Percentiles rank a stretch among this genome's conserved stretches.
phyloP scores from a whole-genome alignment of 2,113 vertebrate species.

The Melierax canorus region DNA sequence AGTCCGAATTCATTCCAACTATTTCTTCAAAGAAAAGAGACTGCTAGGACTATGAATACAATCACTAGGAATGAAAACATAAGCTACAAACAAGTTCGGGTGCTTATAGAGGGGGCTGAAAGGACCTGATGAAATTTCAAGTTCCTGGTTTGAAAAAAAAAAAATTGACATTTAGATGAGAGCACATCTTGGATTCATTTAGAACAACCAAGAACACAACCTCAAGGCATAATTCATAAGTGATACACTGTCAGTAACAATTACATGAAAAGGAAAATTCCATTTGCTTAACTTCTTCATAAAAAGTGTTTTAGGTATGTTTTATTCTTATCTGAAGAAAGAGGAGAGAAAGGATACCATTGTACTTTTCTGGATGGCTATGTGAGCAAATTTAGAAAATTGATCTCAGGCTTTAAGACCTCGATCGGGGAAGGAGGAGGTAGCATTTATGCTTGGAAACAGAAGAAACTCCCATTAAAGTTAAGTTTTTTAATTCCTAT shows the following conservation, averaged over 20 bases:
- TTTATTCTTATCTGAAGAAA: background rate
- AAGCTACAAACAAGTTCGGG: background rate
- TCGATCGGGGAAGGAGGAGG: rapidly evolving
- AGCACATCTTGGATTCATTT: background rate
- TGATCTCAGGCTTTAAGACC: background rate
- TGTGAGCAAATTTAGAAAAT: background rate
- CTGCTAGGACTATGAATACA: background rate
- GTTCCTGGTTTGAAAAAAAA: background rate
- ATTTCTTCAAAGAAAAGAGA: background rate
- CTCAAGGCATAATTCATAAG: background rate
- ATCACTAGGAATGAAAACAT: background rate
- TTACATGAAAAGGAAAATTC: background rate
- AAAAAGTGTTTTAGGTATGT: background rate
- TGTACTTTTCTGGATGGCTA: background rate
- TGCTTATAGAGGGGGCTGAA: background rate
- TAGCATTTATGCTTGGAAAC: background rate
- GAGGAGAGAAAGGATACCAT: background rate
- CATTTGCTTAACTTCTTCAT: background rate
- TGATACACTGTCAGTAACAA: background rate
- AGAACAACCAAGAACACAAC: background rate
- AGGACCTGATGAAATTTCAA: background rate
- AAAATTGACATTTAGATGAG: background rate
- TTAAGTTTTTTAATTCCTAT: background rate
- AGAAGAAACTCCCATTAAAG: background rate
- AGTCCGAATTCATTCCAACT: background rate